A percentile compares a stretch with the other conserved stretches of the same genome.
Conservation (phyloP, 2,113 vertebrate genomes). For the Notiomystis cincta region DNA sequence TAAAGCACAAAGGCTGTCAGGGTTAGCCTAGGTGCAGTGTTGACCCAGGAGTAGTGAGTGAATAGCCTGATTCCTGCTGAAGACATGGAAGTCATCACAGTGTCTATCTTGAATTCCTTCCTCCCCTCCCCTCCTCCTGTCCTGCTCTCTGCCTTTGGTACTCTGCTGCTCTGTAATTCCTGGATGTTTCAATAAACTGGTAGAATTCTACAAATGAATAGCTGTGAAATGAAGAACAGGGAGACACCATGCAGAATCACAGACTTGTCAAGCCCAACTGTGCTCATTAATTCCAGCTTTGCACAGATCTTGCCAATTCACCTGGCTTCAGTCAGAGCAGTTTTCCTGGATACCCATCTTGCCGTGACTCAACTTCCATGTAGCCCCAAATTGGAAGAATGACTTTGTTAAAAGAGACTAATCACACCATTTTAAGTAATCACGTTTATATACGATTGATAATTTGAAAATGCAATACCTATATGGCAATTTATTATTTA, state of each 20-base stretch:
- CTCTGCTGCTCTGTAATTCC: not conserved
- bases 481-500: not conserved
- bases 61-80: not conserved
- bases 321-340: not conserved
- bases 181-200: not conserved
- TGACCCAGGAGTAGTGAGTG: not conserved
- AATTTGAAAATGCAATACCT: not conserved
- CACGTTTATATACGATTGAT: not conserved
- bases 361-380: not conserved
- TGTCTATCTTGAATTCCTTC: not conserved
- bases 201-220: not conserved
- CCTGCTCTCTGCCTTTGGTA: not conserved
- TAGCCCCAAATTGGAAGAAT: not conserved
- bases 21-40: not conserved
- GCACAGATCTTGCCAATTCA: not conserved
- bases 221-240: not conserved
- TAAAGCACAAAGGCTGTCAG: not conserved
- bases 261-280: not conserved
- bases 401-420: not conserved
- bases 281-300: not conserved
- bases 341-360: not conserved
- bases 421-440: not conserved
- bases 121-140: not conserved
- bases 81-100: not conserved
- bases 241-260: not conserved